Evolutionary conservation across 2,797 vertebrate species (phyloP), one percentile per base, ranked within the genome.

Genomic region (Rhodeus uyekii): DNA sequence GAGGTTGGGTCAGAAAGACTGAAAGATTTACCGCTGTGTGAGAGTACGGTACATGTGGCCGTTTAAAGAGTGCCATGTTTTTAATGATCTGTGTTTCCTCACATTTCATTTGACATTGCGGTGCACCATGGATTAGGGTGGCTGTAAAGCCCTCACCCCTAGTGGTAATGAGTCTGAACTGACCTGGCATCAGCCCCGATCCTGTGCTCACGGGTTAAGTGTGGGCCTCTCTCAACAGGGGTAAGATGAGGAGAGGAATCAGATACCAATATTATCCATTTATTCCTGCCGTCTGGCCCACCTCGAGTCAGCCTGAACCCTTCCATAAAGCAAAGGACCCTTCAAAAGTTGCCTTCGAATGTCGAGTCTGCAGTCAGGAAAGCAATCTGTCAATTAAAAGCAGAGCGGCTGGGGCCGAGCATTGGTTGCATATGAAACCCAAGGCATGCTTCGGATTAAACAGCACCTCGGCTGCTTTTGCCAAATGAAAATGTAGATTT

Each of bases 401-500:
- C 87, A 90, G 80, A 90, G 87, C 65, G 77, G 71, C 87, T 48
- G 75, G 79, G 85, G 75, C 84, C 91, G 81, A 92, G 91, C 92
- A 91, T 92, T 93, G 91, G 89, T 94, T 92, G 87, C 86, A 87
- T 92, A 93, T 95, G 94, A 95, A 96, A 96, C 92, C 93, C 84
- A 93, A 95, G 93, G 94, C 93, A 92, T 89, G 89, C 93, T 92
- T 93, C 90, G 93, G 93, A 95, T 96, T 95, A 95, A 93, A 94
- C 94, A 94, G 93, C 93, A 92, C 92, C 94, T 89, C 89, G 92
- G 93, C 94, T 92, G 88, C 93, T 94, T 16, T 93, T 92, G 93
- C 95, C 95, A 96, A 96, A 95, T 78, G 92, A 95, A 96, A 96
- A 95, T 97, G 96, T 97, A 95, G 95, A 92, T 96, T 95, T 97